Evolutionary conservation across 2,113 vertebrate species (phyloP).

Genomic region (Silurus glanis): DNA sequence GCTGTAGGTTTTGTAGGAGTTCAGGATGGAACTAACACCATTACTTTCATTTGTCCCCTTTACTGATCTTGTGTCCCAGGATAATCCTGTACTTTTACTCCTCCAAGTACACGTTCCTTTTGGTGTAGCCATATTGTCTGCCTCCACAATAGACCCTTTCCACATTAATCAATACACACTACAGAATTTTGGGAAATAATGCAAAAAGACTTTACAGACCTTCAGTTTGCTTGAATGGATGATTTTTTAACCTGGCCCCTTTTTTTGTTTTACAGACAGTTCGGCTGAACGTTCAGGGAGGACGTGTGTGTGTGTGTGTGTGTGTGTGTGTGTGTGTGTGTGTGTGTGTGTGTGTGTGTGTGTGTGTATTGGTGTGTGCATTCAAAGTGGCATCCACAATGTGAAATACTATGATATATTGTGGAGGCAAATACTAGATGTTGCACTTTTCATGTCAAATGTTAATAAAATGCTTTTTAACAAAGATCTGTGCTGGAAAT

Average conservation of each 20-base stretch:
- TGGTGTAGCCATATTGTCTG: conserved; percentile 32
- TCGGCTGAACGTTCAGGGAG: neutral
- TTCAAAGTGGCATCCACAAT: conserved; percentile 23
- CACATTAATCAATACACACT: conserved; percentile 50
- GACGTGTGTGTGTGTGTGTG: conserved; percentile 6
- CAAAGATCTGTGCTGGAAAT: neutral
- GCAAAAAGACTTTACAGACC: conserved; percentile 30
- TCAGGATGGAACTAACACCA: neutral
- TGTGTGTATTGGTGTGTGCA: neutral
- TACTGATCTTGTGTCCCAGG: neutral
- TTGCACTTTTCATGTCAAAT: too few species aligned
- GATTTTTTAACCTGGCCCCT: conserved; percentile 27
- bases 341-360: conserved; percentile 12
- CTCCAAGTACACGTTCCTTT: conserved; percentile 24
- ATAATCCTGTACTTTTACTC: neutral
- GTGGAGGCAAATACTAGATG: neutral
- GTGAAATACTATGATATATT: too few species aligned
- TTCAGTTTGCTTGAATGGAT: conserved; percentile 52
- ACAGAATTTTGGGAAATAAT: conserved; percentile 51
- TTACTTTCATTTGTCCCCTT: neutral
- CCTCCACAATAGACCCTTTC: conserved; percentile 47
- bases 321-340: conserved; percentile 9
- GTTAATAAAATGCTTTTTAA: too few species aligned
- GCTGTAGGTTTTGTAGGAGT: neutral
- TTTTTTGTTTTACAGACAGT: conserved; percentile 19